Base-by-base conservation (phyloP, 2,888 invertebrate genomes). In the Cordilura impudica region DNA sequence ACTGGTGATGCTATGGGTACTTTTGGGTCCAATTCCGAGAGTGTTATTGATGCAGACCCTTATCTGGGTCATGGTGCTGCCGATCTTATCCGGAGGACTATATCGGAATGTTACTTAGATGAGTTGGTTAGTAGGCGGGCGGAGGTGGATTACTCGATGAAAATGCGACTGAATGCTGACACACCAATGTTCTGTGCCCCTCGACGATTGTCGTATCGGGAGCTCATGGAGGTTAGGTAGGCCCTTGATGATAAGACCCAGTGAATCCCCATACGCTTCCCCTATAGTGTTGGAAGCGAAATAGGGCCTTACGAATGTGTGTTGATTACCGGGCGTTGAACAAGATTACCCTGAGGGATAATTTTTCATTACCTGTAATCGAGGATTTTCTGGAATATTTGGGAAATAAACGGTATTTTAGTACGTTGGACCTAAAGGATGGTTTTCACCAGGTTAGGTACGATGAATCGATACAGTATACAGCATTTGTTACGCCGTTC, bases 381-480 rank as follows among this genome's bases (percentile, higher is more conserved):
- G 49, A 49, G 3, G 39, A 70, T 35, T 70, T 49, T 26, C 23
- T 70, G 1, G 58, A 58, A 10, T 58, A 51, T 43, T 51, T 66
- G 23, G 60, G 58, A 1, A 49, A 31, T 8, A 56, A 54, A 14
- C 2, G 19, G 19, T 49, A 35, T 56, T 69, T 58, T 23, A 69
- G 49, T n/a, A n/a, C 21, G 14, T 16, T 70, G 23, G 70, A 58
- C 14, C 14, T 69, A 3, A 58, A n/a, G 16, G 16, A 58, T 14
- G 23, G 69, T 3, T 58, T 69, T 49, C 35, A 58, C 35, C 58
- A 69, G n/a, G 49, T 69, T 5, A 2, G 19, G 12, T 14, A 56
- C 2, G 1, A 6, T 1, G 26, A 45, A 6, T 60, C 61, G 2
- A 12, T 70, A 0, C 43, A 6, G 23, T 70, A 69, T 14, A 69